Evolutionary conservation across 37 sponge, comb jelly and placozoan genomes (phyloP).

Genomic region (Ephydatia muelleri): DNA sequence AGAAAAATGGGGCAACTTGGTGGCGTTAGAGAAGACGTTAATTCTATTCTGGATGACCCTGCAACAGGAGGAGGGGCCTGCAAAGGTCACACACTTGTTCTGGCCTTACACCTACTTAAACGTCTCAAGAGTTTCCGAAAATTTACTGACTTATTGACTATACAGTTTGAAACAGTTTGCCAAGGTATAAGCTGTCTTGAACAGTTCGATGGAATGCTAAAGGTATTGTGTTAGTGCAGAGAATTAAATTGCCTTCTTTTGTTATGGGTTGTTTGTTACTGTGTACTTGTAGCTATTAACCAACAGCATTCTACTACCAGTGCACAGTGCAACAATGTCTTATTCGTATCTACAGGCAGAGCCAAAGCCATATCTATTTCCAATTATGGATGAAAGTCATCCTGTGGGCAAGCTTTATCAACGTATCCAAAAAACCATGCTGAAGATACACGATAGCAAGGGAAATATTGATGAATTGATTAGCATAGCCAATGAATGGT

Average conservation of each 20-base stretch:
- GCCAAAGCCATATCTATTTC: conserved; percentile 48
- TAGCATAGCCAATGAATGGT: conserved; percentile 11
- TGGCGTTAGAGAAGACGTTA: conserved; percentile 16
- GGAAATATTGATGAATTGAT: background rate
- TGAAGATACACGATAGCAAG: conserved; percentile 3
- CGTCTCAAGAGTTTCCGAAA: conserved; percentile 12
- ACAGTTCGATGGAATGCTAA: background rate
- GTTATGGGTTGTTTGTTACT: conserved; percentile 43
- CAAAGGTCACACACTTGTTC: conserved; percentile 42
- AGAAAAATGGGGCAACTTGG: conserved; percentile 6
- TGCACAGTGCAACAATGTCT: background rate
- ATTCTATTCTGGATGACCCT: conserved; percentile 43
- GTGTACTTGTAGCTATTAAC: too few relatives aligned
- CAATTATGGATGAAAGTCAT: conserved; percentile 52
- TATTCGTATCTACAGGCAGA: conserved; percentile 7
- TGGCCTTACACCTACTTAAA: conserved; percentile 37
- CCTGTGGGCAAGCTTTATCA: conserved; percentile 36
- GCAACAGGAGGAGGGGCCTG: conserved; percentile 61
- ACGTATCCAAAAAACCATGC: conserved; percentile 32
- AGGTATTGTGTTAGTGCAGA: conserved; percentile 5
- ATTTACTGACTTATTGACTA: conserved; percentile 22
- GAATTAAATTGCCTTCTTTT: conserved; percentile 16
- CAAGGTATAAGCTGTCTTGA: conserved; percentile 21
- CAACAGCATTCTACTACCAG: too few relatives aligned
- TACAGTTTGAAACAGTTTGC: background rate